Base-by-base conservation (phyloP, 35 echinoderm and acorn worm species). In the Holothuria glaberrima region DNA sequence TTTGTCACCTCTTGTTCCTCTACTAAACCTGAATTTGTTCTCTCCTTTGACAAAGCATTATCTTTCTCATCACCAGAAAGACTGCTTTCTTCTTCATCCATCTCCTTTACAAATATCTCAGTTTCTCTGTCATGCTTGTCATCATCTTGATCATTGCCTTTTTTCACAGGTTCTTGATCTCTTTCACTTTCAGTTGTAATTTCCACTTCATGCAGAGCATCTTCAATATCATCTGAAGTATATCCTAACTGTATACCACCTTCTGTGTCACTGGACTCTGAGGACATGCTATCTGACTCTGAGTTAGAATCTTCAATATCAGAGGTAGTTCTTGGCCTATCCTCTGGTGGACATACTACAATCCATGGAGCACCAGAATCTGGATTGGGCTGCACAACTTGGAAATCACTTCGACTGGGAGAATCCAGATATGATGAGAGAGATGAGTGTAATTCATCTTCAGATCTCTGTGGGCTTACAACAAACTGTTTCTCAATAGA, bases 221-320 rank as follows among this genome's bases (percentile, higher is more conserved):
- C 77, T 10, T 91, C 90, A 56, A 86, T 48, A 54, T 91, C 90
- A 86, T 65, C 72, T 32, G 86, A 66, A 26, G 90, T 92, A 57
- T 72, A 86, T 18, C 36, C 64, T 31, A 69, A 25, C 41, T 50
- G 25, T 26, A 58, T 30, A 13, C 66, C 41, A 50, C 18, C 59
- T 54, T 87, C 85, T 1, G 34, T 50, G 44, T 87, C 85, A 50
- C 62, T 87, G 21, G 66, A 87, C 35, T 87, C 44, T 13, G 41
- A 35, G 6, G 80, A 84, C 21, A 71, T 36, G 44, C 38, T 87
- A n/a, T 81, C 52, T 31, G 52, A n/a, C 48, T 13, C 59, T 84
- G 25, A 48, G 19, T 48, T 0, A 25, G 41, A 21, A 64, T n/a
- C 33, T 87, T 87, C 85, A 46, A 36, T 36, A 46, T 87, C 85